These are phyloP conservation scores for Grallaria varia DNA, from an alignment of 2,113 vertebrate species.

Conservation along the genomic window DNA sequence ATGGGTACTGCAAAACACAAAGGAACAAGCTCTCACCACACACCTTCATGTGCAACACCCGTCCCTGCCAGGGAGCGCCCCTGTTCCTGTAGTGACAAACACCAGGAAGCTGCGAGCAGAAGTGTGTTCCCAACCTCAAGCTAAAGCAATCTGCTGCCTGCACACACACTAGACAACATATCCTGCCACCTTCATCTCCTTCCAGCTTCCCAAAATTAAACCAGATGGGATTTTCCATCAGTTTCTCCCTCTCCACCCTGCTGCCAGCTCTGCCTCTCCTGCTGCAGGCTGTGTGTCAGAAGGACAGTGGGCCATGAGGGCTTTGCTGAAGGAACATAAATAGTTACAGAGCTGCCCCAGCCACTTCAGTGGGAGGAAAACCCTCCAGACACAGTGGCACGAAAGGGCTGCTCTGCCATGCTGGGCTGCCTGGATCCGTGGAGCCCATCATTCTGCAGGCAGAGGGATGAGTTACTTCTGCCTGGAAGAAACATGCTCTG, in stretches of 20 bases:
- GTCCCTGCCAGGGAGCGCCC: neutral
- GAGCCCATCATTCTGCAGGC: neutral
- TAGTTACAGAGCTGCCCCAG: neutral
- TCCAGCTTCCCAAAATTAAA: constrained; percentile 60
- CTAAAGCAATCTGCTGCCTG: neutral
- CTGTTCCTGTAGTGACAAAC: neutral
- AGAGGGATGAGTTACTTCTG: neutral
- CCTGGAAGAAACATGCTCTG: neutral
- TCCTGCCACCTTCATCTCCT: constrained; percentile 35
- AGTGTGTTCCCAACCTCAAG: neutral
- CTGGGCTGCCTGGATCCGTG: neutral
- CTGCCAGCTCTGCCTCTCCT: neutral
- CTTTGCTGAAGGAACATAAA: neutral
- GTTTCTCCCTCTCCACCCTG: neutral
- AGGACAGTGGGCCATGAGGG: neutral
- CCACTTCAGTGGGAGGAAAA: neutral
- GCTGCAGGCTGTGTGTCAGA: neutral
- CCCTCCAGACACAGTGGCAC: neutral
- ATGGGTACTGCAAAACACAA: constrained; percentile 73
- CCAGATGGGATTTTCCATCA: constrained; percentile 61
- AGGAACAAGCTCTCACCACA: neutral
- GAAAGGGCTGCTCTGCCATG: neutral
- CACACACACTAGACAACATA: neutral
- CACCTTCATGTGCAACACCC: fast-evolving
- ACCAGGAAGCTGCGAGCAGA: neutral